Evolutionary conservation across 2,113 vertebrate genomes (phyloP).

Genomic region (Caranx melampygus): DNA sequence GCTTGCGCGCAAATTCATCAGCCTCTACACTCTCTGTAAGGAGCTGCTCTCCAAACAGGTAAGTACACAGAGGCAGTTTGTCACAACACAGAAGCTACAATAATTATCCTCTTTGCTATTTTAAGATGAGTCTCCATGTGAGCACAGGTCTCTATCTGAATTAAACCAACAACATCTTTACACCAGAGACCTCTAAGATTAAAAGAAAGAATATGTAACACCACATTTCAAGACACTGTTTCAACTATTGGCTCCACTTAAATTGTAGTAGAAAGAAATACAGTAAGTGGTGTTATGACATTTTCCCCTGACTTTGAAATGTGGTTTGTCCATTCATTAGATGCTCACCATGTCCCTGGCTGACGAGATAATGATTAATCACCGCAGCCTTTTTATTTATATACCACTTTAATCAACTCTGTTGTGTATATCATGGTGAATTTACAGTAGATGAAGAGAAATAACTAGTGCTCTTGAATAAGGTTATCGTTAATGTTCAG

Average conservation of each 20-base stretch:
- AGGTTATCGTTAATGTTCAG: not conserved
- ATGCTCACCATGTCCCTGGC: not conserved
- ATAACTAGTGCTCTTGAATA: not conserved
- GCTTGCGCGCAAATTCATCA: conserved; percentile 86
- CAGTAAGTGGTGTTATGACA: not conserved
- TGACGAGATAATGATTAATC: not conserved
- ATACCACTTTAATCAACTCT: not conserved
- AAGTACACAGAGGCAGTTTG: conserved; percentile 35
- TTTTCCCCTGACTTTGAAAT: not conserved
- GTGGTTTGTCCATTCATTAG: not conserved
- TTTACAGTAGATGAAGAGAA: not conserved
- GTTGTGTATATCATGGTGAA: not conserved
- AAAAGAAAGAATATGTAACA: not conserved
- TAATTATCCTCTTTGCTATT: not conserved
- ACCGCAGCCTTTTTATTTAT: not conserved
- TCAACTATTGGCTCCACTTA: not conserved
- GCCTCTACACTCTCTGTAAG: conserved; percentile 84
- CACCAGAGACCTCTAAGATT: not conserved
- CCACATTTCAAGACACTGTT: not conserved
- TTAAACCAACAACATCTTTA: not conserved
- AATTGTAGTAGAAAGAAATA: not conserved
- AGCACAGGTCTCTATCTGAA: not conserved
- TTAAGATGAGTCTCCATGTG: not conserved
- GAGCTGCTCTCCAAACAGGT: conserved; percentile 87
- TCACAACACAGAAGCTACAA: not conserved